These are phyloP conservation scores for Sylvia atricapilla DNA, from an alignment of 2,113 vertebrate species.

Conservation along the genomic window DNA sequence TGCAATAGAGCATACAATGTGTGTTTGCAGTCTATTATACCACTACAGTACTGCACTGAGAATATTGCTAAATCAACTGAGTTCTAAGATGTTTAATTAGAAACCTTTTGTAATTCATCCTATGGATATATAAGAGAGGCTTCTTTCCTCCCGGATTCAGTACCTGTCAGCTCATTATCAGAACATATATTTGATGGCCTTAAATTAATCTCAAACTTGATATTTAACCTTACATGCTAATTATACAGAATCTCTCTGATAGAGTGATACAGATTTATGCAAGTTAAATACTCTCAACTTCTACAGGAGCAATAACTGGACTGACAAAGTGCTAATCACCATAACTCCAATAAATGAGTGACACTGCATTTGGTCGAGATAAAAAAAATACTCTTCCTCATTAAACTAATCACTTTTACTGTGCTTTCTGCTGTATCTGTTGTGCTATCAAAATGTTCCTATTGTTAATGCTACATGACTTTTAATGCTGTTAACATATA, in stretches of 20 bases:
- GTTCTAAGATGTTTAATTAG: constrained; percentile 62
- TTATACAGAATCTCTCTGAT: background rate
- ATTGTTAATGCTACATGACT: background rate
- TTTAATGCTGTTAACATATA: background rate
- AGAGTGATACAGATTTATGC: background rate
- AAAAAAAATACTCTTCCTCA: background rate
- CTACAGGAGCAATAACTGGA: background rate
- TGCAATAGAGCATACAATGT: background rate
- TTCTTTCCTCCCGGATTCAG: constrained; percentile 14
- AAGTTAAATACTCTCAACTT: constrained; percentile 1
- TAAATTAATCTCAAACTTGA: background rate
- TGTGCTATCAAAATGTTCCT: background rate
- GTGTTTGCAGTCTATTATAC: background rate
- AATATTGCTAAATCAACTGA: constrained; percentile 38
- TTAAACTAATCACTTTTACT: background rate
- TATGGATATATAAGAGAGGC: background rate
- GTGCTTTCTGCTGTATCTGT: background rate
- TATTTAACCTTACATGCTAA: constrained; percentile 18
- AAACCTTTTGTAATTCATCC: constrained; percentile 42
- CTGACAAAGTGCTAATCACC: background rate
- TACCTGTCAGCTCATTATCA: constrained; percentile 16
- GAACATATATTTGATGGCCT: background rate
- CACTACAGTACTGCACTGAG: background rate
- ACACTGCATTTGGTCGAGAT: background rate
- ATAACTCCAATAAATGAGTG: background rate